Conservation (phyloP, 2,113 vertebrate species). For the Anser cygnoides region DNA sequence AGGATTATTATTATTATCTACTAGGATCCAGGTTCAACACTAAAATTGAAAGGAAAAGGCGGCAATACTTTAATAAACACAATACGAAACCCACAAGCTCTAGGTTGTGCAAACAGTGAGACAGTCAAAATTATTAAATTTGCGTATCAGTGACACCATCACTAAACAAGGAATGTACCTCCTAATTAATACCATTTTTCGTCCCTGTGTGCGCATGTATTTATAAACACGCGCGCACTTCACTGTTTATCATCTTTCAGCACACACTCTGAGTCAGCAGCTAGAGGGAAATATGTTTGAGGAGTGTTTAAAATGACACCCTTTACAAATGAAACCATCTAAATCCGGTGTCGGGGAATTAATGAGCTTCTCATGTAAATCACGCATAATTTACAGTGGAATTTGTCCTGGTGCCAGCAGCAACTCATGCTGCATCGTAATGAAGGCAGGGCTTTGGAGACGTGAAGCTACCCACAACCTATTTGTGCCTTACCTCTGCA, state of each 20-base stretch:
- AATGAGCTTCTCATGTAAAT: constrained; percentile 86
- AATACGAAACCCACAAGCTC: neutral
- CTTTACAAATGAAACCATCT: constrained; percentile 77
- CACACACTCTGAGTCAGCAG: constrained; percentile 45
- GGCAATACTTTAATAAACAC: fast-evolving
- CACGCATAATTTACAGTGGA: constrained; percentile 78
- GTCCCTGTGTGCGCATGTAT: neutral
- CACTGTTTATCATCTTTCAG: constrained; percentile 44
- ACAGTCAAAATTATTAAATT: neutral
- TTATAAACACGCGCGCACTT: constrained; percentile 9
- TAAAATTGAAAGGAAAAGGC: neutral
- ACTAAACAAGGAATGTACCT: neutral
- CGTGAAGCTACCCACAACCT: neutral
- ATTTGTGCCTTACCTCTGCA: constrained; percentile 5
- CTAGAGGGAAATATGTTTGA: constrained; percentile 48
- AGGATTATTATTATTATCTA: neutral
- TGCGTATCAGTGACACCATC: neutral
- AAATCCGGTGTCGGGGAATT: constrained; percentile 79
- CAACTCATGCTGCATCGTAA: constrained; percentile 81
- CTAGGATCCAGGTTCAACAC: neutral
- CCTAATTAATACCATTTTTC: constrained; percentile 5
- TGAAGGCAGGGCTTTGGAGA: constrained; percentile 68
- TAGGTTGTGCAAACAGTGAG: fast-evolving
- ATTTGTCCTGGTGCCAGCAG: constrained; percentile 81
- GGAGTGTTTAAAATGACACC: constrained; percentile 68